A percentile compares a stretch with the other conserved stretches of the same genome.
phyloP scores from a whole-genome alignment of 1,140 invertebrate genomes.

The Cydia splendana region DNA sequence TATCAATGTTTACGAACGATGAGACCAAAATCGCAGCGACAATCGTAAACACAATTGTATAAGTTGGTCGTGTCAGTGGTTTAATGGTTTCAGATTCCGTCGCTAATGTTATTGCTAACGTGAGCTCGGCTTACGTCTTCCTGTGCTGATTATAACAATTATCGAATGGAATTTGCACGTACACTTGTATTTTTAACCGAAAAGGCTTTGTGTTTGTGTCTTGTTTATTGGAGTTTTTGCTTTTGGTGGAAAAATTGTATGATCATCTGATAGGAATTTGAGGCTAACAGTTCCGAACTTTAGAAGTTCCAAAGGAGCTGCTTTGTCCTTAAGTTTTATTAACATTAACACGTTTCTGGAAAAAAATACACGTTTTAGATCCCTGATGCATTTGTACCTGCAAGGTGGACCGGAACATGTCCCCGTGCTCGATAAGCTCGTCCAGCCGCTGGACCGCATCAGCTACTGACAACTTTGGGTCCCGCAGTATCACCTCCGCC shows the following conservation, averaged over 20 bases:
- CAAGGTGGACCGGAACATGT: conserved; percentile 82
- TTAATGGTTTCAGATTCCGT: conserved; percentile 9
- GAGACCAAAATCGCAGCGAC: background rate
- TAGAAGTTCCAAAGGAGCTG: too few species aligned
- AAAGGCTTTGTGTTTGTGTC: too few species aligned
- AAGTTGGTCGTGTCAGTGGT: background rate
- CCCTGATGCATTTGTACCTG: conserved; percentile 78
- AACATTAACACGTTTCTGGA: too few species aligned
- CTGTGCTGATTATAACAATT: background rate
- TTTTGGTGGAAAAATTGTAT: background rate
- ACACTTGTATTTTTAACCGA: background rate
- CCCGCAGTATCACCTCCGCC: conserved; percentile 81
- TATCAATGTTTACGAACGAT: background rate
- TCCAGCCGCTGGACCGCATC: conserved; percentile 76
- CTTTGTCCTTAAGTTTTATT: too few species aligned
- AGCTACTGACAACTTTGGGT: conserved; percentile 79
- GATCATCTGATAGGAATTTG: background rate
- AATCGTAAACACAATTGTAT: conserved; percentile 9
- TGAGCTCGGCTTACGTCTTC: conserved; percentile 1
- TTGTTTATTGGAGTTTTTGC: background rate
- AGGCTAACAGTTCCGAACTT: background rate
- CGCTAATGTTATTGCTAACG: conserved; percentile 5
- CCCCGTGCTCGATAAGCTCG: conserved; percentile 80
- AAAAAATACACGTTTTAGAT: background rate
- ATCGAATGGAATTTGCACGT: conserved; percentile 1